Evolutionary conservation across 2,888 invertebrate genomes (phyloP), one percentile per base, ranked within the genome.

Genomic region (Erynnis tages): DNA sequence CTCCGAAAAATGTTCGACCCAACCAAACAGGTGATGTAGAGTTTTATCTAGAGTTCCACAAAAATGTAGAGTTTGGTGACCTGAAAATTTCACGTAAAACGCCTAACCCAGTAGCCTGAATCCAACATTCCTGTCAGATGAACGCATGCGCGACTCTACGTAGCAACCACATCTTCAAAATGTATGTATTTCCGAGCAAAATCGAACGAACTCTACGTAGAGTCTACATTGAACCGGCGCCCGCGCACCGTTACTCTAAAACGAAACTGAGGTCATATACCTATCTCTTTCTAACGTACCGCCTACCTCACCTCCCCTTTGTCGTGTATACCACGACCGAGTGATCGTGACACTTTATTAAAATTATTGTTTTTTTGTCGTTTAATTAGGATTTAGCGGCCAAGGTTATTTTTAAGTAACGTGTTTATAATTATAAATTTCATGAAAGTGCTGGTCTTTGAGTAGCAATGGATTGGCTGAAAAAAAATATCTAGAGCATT

Each of bases 271-370:
- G 41, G 53, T 56, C 44, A 4, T 69, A 56, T 55, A 16, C 48
- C 65, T 46, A 61, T 81, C 81, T 74, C 80, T 47, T 64, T 87
- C 71, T 40, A 63, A 58, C 75, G 67, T 65, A 63, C 73, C 83
- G 82, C 84, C 85, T 79, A 81, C 82, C 27, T 64, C 69, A 71
- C 78, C 75, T 73, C 79, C 77, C 79, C 76, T 46, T 69, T 65
- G 68, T 69, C 75, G 72, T 64, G 71, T 55, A 38, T 64, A 74
- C 67, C 38, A 38, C 64, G 72, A 10, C 44, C 62, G 48, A 47
- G 23, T 58, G 47, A 59, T 74, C 71, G 84, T 85, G 84, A 79
- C 84, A 82, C 78, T 82, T 71, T 69, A n/a, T n/a, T n/a, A n/a
- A n/a, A n/a, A n/a, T n/a, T n/a, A n/a, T n/a, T n/a, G n/a, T 35